Percentiles rank a stretch among this genome's conserved stretches.
These are phyloP conservation scores for Nemotelus nigrinus DNA, from an alignment of 2,888 invertebrate genomes.

Conservation along the genomic window DNA sequence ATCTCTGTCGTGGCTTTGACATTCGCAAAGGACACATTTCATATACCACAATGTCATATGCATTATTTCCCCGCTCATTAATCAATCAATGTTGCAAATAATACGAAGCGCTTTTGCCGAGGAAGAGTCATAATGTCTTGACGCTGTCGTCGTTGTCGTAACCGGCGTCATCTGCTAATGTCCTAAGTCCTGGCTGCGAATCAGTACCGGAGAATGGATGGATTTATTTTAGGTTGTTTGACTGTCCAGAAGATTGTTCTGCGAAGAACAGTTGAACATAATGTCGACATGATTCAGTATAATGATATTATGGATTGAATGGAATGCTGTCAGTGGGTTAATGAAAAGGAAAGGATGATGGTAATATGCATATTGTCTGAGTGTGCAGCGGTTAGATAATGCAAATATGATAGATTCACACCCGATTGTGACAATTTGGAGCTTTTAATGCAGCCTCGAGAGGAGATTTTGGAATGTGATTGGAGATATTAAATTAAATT, in stretches of 20 bases:
- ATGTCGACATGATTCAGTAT: constrained; percentile 14
- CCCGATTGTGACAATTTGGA: too few relatives aligned
- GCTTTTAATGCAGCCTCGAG: too few relatives aligned
- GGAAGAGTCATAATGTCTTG: constrained; percentile 33
- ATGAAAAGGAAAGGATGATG: background rate
- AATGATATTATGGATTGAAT: constrained; percentile 12
- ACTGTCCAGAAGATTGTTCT: background rate
- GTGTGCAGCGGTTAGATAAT: too few relatives aligned
- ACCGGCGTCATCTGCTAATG: background rate
- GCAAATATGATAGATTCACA: too few relatives aligned
- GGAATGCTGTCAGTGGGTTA: constrained; percentile 1
- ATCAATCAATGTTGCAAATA: constrained; percentile 44
- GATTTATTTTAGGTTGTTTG: background rate
- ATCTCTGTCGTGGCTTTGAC: constrained; percentile 1
- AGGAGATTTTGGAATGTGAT: too few relatives aligned
- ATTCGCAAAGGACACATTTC: background rate
- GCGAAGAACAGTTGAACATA: background rate
- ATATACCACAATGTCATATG: constrained; percentile 36
- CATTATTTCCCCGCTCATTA: constrained; percentile 43
- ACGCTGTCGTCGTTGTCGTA: background rate
- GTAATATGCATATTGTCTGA: too few relatives aligned
- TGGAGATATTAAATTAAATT: too few relatives aligned
- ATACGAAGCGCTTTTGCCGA: constrained; percentile 3
- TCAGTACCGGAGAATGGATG: background rate
- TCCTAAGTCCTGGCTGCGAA: background rate